Conservation (phyloP, 2,888 invertebrate genomes). For the Phaonia tiefii region DNA sequence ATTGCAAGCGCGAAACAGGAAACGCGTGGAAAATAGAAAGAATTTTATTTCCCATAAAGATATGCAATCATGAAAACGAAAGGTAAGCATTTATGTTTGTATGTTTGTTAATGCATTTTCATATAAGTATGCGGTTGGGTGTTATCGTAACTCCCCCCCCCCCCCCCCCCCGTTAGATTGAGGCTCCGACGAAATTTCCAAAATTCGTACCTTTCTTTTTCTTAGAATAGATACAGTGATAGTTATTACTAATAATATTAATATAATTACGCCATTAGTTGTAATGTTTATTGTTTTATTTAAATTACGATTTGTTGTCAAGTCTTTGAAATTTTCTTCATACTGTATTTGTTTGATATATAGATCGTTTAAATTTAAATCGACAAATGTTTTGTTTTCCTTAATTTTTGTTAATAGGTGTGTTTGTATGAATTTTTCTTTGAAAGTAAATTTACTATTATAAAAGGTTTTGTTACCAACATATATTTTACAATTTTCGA, state of each 20-base stretch:
- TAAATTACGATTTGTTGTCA: neutral
- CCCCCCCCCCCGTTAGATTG: no score
- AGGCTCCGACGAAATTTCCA: no score
- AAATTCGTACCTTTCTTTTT: neutral
- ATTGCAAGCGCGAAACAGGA: no score
- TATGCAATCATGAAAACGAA: no score
- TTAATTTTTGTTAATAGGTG: slow-evolving; percentile 53
- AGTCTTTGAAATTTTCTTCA: neutral
- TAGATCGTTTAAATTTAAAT: slow-evolving; percentile 34
- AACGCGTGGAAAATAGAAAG: no score
- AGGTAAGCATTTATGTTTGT: no score
- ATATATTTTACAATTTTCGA: slow-evolving; percentile 44
- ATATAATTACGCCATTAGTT: neutral
- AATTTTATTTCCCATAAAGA: no score
- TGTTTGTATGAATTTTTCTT: slow-evolving; percentile 50
- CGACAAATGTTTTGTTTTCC: slow-evolving; percentile 35
- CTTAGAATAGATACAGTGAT: neutral
- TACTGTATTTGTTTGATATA: slow-evolving; percentile 27
- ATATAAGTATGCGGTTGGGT: no score
- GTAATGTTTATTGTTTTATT: neutral
- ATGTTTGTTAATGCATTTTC: no score
- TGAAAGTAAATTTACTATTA: slow-evolving; percentile 37
- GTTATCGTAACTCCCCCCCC: neutral
- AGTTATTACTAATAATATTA: neutral
- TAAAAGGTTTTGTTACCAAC: slow-evolving; percentile 28